Evolutionary conservation across 2,888 invertebrate genomes (phyloP), one percentile per base, ranked within the genome.

Genomic region (Biston stratarius): DNA sequence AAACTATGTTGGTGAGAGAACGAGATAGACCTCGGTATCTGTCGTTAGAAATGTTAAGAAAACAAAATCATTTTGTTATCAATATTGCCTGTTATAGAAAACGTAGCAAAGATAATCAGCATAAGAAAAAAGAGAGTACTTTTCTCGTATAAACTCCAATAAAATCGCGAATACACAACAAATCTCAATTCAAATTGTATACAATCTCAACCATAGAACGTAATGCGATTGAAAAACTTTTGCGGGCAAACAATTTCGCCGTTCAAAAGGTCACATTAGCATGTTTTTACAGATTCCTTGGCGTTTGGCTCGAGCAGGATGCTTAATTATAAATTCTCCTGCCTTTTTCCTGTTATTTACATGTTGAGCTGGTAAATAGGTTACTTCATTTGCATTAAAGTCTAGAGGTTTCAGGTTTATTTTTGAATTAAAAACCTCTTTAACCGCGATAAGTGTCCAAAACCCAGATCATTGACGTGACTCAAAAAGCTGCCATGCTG

Each of bases 251-350:
- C 61, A 53, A 66, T 59, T 59, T 59, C 14, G 12, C 45, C 42
- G 33, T 24, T 40, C 34, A 56, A 72, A 70, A 73, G 73, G 73
- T 73, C 53, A 64, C 70, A 74, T 73, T 75, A 68, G n/a, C 73
- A 75, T 73, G 70, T 71, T 73, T 69, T 67, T 69, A 61, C 44
- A 60, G 66, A 64, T 63, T 71, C 56, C 58, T 61, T 51, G 34
- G 49, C 45, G 48, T 15, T 48, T 42, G 40, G n/a, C 49, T 40
- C 40, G 38, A 63, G 57, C 61, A 52, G 51, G 45, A 15, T 45
- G 60, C 53, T 70, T 61, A 70, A 71, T 71, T 71, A 71, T 67
- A 72, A 74, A 70, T 69, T 64, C 53, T 64, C 53, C 36, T 51
- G 33, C 66, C 60, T 69, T 70, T 67, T 62, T 56, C 66, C 52